phyloP scores from a whole-genome alignment of 1,140 invertebrate species.

The Apocrypta bakeri region DNA sequence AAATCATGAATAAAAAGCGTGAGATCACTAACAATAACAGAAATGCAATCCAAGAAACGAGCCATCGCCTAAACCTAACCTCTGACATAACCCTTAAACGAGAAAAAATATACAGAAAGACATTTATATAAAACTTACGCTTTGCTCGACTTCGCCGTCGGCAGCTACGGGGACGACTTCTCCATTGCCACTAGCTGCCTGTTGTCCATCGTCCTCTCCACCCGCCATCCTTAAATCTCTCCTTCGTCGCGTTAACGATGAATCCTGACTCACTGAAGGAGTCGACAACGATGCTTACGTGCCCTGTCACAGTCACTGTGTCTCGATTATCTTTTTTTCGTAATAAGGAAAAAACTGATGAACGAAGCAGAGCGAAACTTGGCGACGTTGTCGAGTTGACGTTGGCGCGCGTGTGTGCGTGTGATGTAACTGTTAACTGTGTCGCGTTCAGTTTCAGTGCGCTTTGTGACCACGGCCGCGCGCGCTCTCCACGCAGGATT shows the following conservation, averaged over 20 bases:
- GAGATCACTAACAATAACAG: not conserved
- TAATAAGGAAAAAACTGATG: no score
- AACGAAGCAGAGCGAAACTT: no score
- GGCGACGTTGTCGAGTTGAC: no score
- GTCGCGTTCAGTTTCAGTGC: no score
- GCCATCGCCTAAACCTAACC: no score
- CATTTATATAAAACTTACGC: constrained; percentile 6
- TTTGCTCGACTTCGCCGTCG: not conserved
- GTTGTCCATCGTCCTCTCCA: not conserved
- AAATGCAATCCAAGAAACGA: not conserved
- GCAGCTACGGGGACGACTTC: constrained; percentile 2
- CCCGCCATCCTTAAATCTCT: not conserved
- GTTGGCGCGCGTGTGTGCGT: no score
- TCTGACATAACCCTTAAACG: not conserved
- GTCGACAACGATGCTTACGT: not conserved
- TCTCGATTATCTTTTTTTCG: no score
- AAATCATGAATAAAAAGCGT: not conserved
- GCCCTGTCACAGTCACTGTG: not conserved
- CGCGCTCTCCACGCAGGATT: no score
- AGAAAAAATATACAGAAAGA: not conserved
- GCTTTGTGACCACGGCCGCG: no score
- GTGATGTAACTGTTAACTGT: no score
- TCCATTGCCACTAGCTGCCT: constrained; percentile 16
- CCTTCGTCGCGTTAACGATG: not conserved
- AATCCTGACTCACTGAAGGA: not conserved